Conservation (phyloP, 2,888 invertebrate species). For the Ornithoptera priamus region DNA sequence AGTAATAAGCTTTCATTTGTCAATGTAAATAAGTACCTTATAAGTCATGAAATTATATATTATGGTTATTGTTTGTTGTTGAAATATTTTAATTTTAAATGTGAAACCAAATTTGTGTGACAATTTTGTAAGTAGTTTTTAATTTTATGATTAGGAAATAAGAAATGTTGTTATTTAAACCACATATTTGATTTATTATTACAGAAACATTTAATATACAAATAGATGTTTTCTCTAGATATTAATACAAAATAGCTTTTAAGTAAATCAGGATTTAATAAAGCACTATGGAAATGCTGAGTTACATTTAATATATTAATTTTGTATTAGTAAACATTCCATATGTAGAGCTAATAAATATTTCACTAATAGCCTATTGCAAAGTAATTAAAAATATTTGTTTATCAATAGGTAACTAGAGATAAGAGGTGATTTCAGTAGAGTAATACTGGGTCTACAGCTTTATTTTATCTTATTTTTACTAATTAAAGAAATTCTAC, state of each 20-base stretch:
- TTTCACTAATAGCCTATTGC: too few relatives aligned
- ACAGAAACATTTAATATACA: conserved; percentile 3
- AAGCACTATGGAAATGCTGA: neutral
- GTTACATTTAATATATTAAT: neutral
- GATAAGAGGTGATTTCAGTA: neutral
- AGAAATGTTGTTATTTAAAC: neutral
- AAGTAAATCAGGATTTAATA: neutral
- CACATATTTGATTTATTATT: conserved; percentile 8
- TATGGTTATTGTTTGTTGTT: conserved; percentile 29
- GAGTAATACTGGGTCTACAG: neutral
- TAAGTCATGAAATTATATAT: conserved; percentile 27
- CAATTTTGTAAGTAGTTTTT: conserved; percentile 20
- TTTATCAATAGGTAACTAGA: too few relatives aligned
- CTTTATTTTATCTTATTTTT: neutral
- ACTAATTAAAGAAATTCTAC: neutral
- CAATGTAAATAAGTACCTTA: conserved; percentile 13
- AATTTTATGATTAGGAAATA: conserved; percentile 1
- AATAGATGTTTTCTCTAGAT: neutral
- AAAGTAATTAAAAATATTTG: too few relatives aligned
- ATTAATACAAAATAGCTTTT: neutral
- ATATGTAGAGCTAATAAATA: neutral
- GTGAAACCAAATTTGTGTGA: conserved; percentile 28
- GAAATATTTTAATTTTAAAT: conserved; percentile 26
- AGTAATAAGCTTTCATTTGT: conserved; percentile 33
- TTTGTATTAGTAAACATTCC: conserved; percentile 6